A percentile compares a stretch with the other conserved stretches of the same genome.
Evolutionary conservation across 2,888 invertebrate species (phyloP).

Genomic region (Sialis fuliginosa): DNA sequence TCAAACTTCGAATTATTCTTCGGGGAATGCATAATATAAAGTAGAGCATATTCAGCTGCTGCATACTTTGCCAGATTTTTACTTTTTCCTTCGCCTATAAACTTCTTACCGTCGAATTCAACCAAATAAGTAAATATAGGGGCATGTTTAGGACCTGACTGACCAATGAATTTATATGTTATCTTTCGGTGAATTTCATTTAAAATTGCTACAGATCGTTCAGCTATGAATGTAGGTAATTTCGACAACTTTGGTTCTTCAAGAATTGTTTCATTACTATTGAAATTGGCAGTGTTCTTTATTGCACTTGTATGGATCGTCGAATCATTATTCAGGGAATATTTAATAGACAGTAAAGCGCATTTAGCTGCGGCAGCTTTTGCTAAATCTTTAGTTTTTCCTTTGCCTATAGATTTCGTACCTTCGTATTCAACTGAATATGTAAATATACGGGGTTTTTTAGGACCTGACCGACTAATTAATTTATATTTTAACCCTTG

Average conservation of each 20-base stretch:
- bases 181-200: too few relatives aligned
- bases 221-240: conserved; percentile 28
- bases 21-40: too few relatives aligned
- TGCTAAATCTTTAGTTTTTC: conserved; percentile 81
- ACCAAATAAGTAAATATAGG: too few relatives aligned
- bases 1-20: conserved; percentile 18
- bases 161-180: conserved; percentile 36
- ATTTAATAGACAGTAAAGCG: conserved; percentile 36
- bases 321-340: conserved; percentile 29
- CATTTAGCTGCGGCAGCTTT: conserved; percentile 45
- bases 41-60: too few relatives aligned
- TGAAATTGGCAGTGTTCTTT: conserved; percentile 29
- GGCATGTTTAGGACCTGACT: too few relatives aligned
- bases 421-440: conserved; percentile 59
- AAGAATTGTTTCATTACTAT: conserved; percentile 29
- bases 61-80: too few relatives aligned
- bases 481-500: conserved; percentile 60
- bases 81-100: too few relatives aligned
- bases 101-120: too few relatives aligned
- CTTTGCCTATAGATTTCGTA: conserved; percentile 61
- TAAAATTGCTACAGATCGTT: conserved; percentile 26
- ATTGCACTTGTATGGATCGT: conserved; percentile 18
- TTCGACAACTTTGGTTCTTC: conserved; percentile 22
- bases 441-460: conserved; percentile 62
- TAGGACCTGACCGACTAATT: conserved; percentile 25